Conservation (phyloP, 2,113 vertebrate genomes). For the Colius striatus region DNA sequence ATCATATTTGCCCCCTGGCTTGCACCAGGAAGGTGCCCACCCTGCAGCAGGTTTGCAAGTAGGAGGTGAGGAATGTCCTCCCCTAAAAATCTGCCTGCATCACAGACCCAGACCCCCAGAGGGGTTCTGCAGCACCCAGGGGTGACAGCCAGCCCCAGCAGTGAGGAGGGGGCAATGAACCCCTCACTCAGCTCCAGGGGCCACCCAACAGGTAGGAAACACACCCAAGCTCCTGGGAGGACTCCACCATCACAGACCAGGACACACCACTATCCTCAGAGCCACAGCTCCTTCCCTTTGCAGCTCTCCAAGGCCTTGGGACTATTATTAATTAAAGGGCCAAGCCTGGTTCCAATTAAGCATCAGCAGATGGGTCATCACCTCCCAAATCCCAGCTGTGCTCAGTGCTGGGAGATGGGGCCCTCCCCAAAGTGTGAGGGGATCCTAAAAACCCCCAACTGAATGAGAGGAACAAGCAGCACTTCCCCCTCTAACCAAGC, state of each 20-base stretch:
- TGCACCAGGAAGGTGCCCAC: accelerated
- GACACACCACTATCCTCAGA: too few species aligned
- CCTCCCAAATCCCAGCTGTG: not conserved
- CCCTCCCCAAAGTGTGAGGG: accelerated
- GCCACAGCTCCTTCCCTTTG: not conserved
- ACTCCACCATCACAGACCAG: not conserved
- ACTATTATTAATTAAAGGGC: not conserved
- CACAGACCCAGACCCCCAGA: not conserved
- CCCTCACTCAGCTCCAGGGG: not conserved
- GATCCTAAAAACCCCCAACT: not conserved
- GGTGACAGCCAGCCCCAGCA: not conserved
- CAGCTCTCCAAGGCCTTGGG: not conserved
- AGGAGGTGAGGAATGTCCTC: not conserved
- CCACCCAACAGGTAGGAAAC: not conserved
- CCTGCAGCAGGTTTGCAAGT: not conserved
- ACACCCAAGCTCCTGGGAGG: accelerated
- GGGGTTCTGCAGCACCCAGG: not conserved
- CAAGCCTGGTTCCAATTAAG: not conserved
- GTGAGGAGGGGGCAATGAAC: accelerated
- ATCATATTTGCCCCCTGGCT: accelerated
- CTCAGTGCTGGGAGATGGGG: not conserved
- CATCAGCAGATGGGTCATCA: not conserved
- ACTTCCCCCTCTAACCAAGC: accelerated
- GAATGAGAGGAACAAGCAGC: not conserved
- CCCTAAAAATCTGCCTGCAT: not conserved